A percentile compares a stretch with the other conserved stretches of the same genome.
Conservation (phyloP, 1,140 invertebrate genomes). For the Drosophila micromelanica region DNA sequence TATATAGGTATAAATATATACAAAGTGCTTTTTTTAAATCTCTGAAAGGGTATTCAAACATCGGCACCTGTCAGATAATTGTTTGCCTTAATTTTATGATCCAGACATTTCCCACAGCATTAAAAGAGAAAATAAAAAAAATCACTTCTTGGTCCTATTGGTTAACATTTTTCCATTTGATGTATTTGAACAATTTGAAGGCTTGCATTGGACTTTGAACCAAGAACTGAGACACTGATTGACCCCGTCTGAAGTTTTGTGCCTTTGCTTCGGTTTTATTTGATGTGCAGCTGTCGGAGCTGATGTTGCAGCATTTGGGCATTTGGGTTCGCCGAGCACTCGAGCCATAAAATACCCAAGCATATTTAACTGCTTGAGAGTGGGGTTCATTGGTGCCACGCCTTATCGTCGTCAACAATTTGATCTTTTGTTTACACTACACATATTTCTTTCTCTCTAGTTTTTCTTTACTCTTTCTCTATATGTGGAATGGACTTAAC, state of each 20-base stretch:
- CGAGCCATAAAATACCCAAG: neutral
- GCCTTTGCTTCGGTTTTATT: neutral
- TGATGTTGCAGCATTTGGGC: conserved; percentile 27
- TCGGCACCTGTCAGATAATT: neutral
- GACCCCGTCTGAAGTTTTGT: conserved; percentile 18
- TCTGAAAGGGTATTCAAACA: neutral
- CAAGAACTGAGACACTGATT: conserved; percentile 18
- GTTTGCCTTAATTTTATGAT: neutral
- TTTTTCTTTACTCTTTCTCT: conserved; percentile 17
- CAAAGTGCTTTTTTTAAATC: too few species aligned
- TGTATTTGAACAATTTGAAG: conserved; percentile 64
- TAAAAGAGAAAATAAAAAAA: neutral
- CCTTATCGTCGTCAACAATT: conserved; percentile 66
- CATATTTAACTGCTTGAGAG: conserved; percentile 22
- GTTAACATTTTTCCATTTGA: conserved; percentile 45
- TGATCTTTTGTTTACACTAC: conserved; percentile 66
- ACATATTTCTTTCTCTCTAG: conserved; percentile 11
- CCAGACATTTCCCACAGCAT: conserved; percentile 25
- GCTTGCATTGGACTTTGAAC: conserved; percentile 54
- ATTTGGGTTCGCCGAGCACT: conserved; percentile 21
- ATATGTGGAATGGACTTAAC: conserved; percentile 39
- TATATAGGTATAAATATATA: too few species aligned
- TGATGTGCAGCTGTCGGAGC: conserved; percentile 44
- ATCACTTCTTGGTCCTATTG: conserved; percentile 15
- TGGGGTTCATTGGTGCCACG: conserved; percentile 27